Conservation (phyloP, 1,140 invertebrate genomes). For the Drosophila suzukii region DNA sequence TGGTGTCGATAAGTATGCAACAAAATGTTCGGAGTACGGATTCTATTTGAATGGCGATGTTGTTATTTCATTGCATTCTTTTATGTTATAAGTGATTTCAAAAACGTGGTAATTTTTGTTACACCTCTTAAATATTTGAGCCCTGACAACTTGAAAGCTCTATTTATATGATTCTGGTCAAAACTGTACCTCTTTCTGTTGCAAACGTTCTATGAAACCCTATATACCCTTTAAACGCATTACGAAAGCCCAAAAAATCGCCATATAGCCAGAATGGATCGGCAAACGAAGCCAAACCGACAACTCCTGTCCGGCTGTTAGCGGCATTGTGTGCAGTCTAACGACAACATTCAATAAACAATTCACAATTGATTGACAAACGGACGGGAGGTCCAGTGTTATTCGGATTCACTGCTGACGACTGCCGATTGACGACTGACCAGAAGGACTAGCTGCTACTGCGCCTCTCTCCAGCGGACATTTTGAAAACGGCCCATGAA, state of each 20-base stretch:
- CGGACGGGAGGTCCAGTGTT: slow-evolving; percentile 56
- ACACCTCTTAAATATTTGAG: no score
- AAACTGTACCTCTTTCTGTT: not conserved
- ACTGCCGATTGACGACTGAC: slow-evolving; percentile 54
- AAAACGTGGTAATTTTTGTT: no score
- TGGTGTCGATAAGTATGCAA: no score
- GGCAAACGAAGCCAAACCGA: slow-evolving; percentile 36
- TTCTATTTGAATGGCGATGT: no score
- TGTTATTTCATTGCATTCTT: not conserved
- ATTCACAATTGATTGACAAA: slow-evolving; percentile 83
- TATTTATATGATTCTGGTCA: not conserved
- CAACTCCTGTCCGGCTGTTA: slow-evolving; percentile 38
- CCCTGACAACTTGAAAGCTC: no score
- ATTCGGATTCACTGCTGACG: slow-evolving; percentile 67
- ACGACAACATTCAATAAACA: slow-evolving; percentile 83
- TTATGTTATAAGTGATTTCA: not conserved
- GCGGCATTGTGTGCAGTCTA: slow-evolving; percentile 69
- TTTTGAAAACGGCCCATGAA: slow-evolving; percentile 43
- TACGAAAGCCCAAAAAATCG: not conserved
- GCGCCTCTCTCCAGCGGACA: slow-evolving; percentile 24
- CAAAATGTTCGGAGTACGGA: no score
- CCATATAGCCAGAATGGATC: slow-evolving; percentile 25
- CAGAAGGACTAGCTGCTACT: slow-evolving; percentile 14
- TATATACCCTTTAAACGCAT: not conserved
- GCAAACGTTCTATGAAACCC: not conserved